Conservation (phyloP, 1,140 invertebrate species). For the Apocrypta bakeri region DNA sequence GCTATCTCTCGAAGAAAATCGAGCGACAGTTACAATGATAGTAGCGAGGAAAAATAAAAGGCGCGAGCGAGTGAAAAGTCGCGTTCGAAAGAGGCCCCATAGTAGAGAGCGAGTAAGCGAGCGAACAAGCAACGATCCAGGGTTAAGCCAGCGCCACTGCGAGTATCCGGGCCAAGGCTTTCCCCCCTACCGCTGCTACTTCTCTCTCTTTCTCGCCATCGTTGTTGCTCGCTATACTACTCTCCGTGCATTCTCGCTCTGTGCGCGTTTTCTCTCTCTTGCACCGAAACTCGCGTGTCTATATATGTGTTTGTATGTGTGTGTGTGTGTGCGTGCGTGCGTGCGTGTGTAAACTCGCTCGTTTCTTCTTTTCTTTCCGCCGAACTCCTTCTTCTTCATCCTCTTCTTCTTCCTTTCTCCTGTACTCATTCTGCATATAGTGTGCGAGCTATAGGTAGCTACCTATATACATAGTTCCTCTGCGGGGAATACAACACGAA, state of each 20-base stretch:
- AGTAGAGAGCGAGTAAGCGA: neutral
- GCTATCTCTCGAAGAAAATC: neutral
- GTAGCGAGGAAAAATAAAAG: neutral
- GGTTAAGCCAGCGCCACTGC: constrained; percentile 44
- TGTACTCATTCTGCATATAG: neutral
- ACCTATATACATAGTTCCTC: neutral
- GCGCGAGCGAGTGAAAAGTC: constrained; percentile 9
- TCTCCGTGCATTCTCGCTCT: neutral
- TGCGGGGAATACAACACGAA: neutral
- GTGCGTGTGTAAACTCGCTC: neutral
- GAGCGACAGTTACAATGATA: neutral
- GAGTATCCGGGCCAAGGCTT: constrained; percentile 61
- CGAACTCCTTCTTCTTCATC: neutral
- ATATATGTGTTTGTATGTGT: too few species aligned
- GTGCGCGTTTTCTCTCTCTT: neutral
- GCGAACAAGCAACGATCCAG: constrained; percentile 19
- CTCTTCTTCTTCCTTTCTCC: neutral
- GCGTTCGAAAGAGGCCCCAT: neutral
- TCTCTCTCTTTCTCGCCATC: neutral
- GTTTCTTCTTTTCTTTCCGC: neutral
- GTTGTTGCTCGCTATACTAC: too few species aligned
- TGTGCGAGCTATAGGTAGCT: neutral
- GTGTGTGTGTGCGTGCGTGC: too few species aligned
- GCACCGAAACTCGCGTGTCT: constrained; percentile 15
- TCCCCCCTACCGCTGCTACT: constrained; percentile 47